Base-by-base conservation (phyloP, 2,797 vertebrate genomes). In the Percopsis omiscomaycus region DNA sequence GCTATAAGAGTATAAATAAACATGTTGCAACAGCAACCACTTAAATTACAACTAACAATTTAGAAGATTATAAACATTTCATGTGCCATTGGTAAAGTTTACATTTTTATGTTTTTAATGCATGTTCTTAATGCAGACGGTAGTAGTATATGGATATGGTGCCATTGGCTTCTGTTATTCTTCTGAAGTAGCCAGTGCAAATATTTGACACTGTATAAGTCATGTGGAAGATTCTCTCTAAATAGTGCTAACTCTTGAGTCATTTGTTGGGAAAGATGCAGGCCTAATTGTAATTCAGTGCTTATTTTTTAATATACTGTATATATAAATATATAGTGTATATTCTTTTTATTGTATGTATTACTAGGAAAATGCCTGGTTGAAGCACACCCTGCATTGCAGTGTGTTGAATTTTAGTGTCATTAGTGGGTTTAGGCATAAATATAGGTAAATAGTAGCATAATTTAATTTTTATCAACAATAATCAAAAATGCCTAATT, bases 1-100 rank as follows among this genome's bases (percentile, higher is more conserved):
- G 80, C 87, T 85, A 85, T 77, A 84, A 83, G 83, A 88, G 84
- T 74, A 88, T 85, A 90, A 89, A 89, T 88, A 89, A 71, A 84
- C 46, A 65, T 32, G 78, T 71, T 82, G 79, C 75, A 75, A 74
- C 65, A 80, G 83, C 84, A 88, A 83, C 70, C 53, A 66, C 66
- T 88, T 89, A 87, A 89, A 84, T 88, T 88, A 89, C 59, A 81
- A 76, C 84, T 81, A 86, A 84, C 44, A 71, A 71, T 3, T 53
- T 56, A 42, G 8, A 79, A 61, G 49, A 48, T 66, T 75, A 62
- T 49, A 74, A 81, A 87, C 71, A 80, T 69, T 59, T 74, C 69
- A 87, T 84, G 86, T 86, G 85, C 82, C 78, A 74, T 71, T 79
- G 80, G 73, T 81, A 46, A 59, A 69, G 58, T 75, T 80, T 61